phyloP scores from a whole-genome alignment of 2,797 vertebrate species.

The Labroides dimidiatus region DNA sequence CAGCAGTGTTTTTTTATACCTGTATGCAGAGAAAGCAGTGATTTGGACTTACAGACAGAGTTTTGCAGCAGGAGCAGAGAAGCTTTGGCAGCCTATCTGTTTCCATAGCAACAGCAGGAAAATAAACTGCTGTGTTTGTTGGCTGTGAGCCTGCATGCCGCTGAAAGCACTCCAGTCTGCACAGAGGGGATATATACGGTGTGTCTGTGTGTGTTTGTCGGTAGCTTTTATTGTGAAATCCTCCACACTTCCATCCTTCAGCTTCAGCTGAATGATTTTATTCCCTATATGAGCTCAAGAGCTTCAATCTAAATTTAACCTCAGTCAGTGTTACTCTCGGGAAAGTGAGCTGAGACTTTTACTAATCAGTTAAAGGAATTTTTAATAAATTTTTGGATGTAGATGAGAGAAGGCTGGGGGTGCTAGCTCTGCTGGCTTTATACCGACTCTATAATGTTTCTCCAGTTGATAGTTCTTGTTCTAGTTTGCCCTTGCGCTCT shows the following conservation, averaged over 20 bases:
- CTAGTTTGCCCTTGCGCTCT: too few relatives aligned
- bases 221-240: slow-evolving; percentile 1
- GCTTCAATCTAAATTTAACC: neutral
- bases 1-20: neutral
- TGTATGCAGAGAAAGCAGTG: slow-evolving; percentile 9
- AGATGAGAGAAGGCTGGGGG: too few relatives aligned
- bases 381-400: too few relatives aligned
- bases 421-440: too few relatives aligned
- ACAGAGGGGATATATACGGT: slow-evolving; percentile 20
- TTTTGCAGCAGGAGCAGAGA: slow-evolving; percentile 16
- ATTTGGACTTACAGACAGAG: slow-evolving; percentile 17
- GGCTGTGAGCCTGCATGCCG: slow-evolving; percentile 33
- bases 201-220: slow-evolving; percentile 8
- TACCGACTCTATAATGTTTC: too few relatives aligned
- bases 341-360: too few relatives aligned
- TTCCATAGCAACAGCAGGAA: slow-evolving; percentile 82
- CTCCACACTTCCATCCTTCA: neutral
- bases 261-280: neutral
- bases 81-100: slow-evolving; percentile 70
- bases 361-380: too few relatives aligned
- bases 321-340: too few relatives aligned
- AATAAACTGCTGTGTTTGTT: slow-evolving; percentile 75
- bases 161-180: slow-evolving; percentile 64
- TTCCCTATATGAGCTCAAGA: neutral
- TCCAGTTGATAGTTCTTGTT: too few relatives aligned